Base-by-base conservation (phyloP, 1,140 invertebrate genomes). In the Zaprionus camerounensis region DNA sequence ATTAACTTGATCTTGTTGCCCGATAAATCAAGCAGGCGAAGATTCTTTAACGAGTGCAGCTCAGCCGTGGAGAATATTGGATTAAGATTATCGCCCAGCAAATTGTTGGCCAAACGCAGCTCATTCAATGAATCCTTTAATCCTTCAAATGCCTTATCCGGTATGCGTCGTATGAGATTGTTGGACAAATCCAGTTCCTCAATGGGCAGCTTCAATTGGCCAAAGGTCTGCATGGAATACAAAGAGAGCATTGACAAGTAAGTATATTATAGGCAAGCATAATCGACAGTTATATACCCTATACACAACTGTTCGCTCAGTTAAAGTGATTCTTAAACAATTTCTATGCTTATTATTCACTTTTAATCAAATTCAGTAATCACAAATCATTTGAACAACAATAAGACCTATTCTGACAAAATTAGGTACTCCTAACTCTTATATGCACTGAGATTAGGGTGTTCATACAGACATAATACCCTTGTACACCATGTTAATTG, bases 21-120 rank as follows among this genome's bases (percentile, higher is more conserved):
- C 24, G 95, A 96, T 6, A 98, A 93, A 93, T 98, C 97, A 26
- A 98, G 91, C 4, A 96, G 90, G 74, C 95, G 94, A n/a, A 98
- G 91, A 69, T 95, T 94, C 2, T 94, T 94, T 59, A 97, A 91
- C n/a, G 95, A 95, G 69, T 96, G 96, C 66, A 98, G 95, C 91
- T 98, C 97, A 22, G 95, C 95, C 12, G 95, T 96, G 2, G 97
- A 97, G 91, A 98, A 98, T 71, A 98, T 97, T 0, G 97, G 97
- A 93, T 98, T 98, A 1, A 98, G 93, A 80, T 96, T 97, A 84
- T 98, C 97, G 1, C 97, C 97, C 3, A 98, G 93, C 20, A 97
- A 93, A 92, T 98, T 98, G 82, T 97, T 94, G 11, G 95, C 94
- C 17, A 98, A 92, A 28, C 95, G 94, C 41, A 98, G 88, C 78